Base-by-base conservation (phyloP, 2,113 vertebrate species). In the Misgurnus mizolepis region DNA sequence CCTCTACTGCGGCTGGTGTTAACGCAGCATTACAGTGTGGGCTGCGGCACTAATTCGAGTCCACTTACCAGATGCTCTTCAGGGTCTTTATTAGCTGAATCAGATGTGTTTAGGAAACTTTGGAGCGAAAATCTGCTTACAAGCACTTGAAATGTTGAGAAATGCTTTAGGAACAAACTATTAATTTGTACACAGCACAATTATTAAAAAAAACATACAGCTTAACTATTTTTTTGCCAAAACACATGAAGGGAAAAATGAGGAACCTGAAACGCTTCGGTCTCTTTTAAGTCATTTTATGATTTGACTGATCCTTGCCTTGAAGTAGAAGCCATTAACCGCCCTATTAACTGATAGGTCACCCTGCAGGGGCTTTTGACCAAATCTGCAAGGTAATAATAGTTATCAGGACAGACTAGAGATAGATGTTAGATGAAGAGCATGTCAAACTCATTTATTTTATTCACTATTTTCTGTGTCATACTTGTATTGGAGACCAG, bases 291-390 rank as follows among this genome's bases (percentile, higher is more conserved):
- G 65, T 79, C 75, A 80, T 79, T 83, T 85, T 83, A 55, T 88
- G 88, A 90, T 82, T 82, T 85, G 84, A 82, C 85, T 82, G 88
- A 87, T 85, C 76, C 84, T 77, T 80, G 85, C 83, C 84, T 47
- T 84, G 85, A 89, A 89, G 88, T 87, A 88, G 85, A 86, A 85
- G 86, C 89, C 86, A 90, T 90, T 90, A 88, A 90, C 83, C 83
- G 83, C 84, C 80, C 88, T 88, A 80, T 89, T 89, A 88, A 89
- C 92, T 91, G 87, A 89, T 72, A 89, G 74, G 62, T 27, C 50
- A 85, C 86, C 87, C 84, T 74, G 72, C 66, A 53, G 82, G 88
- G 87, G 82, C 80, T 79, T 88, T 84, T 80, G 80, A 85, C 82
- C 83, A 84, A 85, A 89, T 89, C 86, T 85, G 87, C 85, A 86